Evolutionary conservation across 1,140 invertebrate genomes (phyloP), one percentile per base, ranked within the genome.

Genomic region (Ericerus pela): DNA sequence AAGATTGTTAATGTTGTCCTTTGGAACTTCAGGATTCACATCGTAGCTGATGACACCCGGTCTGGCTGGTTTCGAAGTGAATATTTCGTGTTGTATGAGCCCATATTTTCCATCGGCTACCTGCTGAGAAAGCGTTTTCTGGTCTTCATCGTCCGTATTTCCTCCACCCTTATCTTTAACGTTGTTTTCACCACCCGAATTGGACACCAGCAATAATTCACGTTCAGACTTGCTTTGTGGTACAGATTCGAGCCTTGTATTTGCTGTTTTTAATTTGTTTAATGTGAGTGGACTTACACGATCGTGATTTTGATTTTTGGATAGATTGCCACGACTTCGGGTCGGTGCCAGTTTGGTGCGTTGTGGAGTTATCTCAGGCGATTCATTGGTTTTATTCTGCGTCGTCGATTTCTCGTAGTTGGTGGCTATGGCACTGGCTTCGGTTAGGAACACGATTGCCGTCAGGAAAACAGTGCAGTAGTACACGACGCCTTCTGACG

Each of bases 91-190:
- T 62, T 90, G 85, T 59, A 92, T 87, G 0, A 91, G 70, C 1
- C 85, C 87, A 66, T 92, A 92, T 70, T 89, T 90, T 10, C 86
- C 87, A 64, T 89, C 86, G 38, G 83, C 80, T 51, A 89, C 84
- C 70, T 89, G 85, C 67, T 89, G 84, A 0, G 84, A 79, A 26
- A 89, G 70, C 1, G 85, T 88, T 65, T 88, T 88, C 62, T 80
- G 84, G 11, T 81, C 79, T 51, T 88, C 85, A 53, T 84, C 81
- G 62, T 78, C 73, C 20, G 55, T 60, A 29, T 62, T 61, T 20
- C 54, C 55, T 58, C 56, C 56, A 18, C 56, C 59, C 30, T 60
- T 59, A 53, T 59, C 61, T 60, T 47, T 58, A 26, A 51, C 20
- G 30, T 55, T 31, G 26, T 54, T 47, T 52, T 37, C 53, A 27